Percentiles rank a stretch among this genome's conserved stretches.
Conservation (phyloP, 2,113 vertebrate species). For the Crotalus horridus region DNA sequence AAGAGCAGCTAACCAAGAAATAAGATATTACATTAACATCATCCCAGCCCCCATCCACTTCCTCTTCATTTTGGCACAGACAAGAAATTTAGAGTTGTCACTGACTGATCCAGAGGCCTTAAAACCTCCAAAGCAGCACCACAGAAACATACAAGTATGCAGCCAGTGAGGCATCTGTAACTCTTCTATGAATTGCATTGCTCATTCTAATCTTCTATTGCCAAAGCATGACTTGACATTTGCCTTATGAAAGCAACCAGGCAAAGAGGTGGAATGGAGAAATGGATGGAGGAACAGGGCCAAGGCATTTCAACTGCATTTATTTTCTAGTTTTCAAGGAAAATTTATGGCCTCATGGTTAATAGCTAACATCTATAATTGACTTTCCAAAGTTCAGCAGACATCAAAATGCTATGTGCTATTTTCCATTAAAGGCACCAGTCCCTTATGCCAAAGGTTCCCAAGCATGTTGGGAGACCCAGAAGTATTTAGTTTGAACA, state of each 20-base stretch:
- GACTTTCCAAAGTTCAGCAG: conserved; percentile 14
- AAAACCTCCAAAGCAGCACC: background rate
- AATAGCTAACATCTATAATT: background rate
- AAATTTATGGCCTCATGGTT: background rate
- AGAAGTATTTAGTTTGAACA: background rate
- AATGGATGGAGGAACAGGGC: background rate
- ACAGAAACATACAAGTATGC: background rate
- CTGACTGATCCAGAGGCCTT: background rate
- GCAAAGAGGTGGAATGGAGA: background rate
- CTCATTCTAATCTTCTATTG: background rate
- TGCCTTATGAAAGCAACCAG: background rate
- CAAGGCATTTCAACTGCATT: background rate
- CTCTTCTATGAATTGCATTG: background rate
- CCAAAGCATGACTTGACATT: background rate
- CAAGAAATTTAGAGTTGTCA: background rate
- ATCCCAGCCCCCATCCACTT: conserved; percentile 6
- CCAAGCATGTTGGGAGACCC: background rate
- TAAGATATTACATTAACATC: background rate
- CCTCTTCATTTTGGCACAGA: conserved; percentile 15
- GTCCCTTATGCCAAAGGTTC: background rate
- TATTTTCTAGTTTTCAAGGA: background rate
- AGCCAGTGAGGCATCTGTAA: background rate
- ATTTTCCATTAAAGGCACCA: conserved; percentile 27
- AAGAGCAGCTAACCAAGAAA: conserved; percentile 1
- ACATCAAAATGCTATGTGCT: conserved; percentile 9